Evolutionary conservation across 1,140 invertebrate genomes (phyloP), one percentile per base, ranked within the genome.

Genomic region (Diploscapter pachys): DNA sequence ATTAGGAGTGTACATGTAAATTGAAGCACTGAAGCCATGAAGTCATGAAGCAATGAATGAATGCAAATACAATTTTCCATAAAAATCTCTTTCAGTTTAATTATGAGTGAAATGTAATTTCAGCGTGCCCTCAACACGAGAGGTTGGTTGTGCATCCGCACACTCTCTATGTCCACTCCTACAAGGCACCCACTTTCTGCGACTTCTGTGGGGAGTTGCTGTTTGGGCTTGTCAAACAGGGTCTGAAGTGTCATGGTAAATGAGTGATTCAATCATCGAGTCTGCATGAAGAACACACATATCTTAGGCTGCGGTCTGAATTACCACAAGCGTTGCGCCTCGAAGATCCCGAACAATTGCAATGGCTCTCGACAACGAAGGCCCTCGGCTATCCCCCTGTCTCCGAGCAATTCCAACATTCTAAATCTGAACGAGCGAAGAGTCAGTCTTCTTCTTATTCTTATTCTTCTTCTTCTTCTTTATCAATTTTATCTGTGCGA

Each of bases 151-250:
- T 95, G 81, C 90, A 93, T 86, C 94, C 94, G 48, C 95, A 97
- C 88, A 90, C 92, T 75, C 90, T 98, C 63, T 90, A 90, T 77
- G 94, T 99, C 65, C 95, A 99, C 89, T 97, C 94, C 4, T 98
- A 98, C 88, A 98, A 97, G 89, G 92, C 93, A 73, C 96, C 96
- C 64, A 98, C 97, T 72, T 99, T 99, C 89, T 96, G 95, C 89
- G 95, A 99, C 89, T 98, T 97, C 89, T 99, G 96, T 88, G 96
- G 96, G 64, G 96, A 98, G 89, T 96, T 99, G 94, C 90, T 99
- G 2, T 98, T 98, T 88, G 96, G 96, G 4, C 89, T 99, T 70
- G 94, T 98, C 61, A 90, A 94, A 72, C 96, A 99, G 89, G 96
- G 96, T 79, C 90, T 99, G 73, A 98, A 99, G 88, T 99, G 96